phyloP scores from a whole-genome alignment of 2,113 vertebrate species.

The Hirundichthys speculiger region DNA sequence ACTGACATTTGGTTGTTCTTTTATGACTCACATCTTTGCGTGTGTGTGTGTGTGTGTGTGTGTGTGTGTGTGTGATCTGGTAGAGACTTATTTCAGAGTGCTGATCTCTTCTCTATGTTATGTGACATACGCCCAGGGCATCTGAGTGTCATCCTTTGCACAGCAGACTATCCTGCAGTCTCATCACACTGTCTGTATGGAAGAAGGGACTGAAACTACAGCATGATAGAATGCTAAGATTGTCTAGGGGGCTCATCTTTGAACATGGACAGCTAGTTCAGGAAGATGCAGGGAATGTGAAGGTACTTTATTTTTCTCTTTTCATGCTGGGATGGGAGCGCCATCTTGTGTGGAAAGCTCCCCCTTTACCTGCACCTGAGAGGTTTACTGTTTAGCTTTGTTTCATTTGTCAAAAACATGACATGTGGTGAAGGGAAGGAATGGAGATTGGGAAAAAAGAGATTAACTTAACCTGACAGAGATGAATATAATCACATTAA shows the following conservation, averaged over 20 bases:
- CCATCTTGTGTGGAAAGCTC: background rate
- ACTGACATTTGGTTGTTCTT: conserved; percentile 59
- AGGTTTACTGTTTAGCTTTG: background rate
- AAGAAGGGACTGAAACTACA: conserved; percentile 19
- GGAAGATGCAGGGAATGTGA: conserved; percentile 21
- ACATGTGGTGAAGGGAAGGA: too few relatives aligned
- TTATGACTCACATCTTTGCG: conserved; percentile 52
- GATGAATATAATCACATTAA: too few relatives aligned
- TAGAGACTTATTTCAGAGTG: conserved; percentile 30
- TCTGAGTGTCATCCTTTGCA: conserved; percentile 4
- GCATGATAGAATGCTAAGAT: conserved; percentile 14
- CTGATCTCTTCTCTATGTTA: conserved; percentile 29
- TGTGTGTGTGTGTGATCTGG: conserved; percentile 18
- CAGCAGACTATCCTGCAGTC: conserved; percentile 21
- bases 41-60: background rate
- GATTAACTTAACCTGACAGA: too few relatives aligned
- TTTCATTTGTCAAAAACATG: background rate
- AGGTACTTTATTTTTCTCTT: background rate
- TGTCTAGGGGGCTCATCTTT: conserved; percentile 9
- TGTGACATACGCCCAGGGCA: conserved; percentile 37
- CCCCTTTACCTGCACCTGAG: background rate
- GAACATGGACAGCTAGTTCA: conserved; percentile 37
- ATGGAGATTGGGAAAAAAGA: too few relatives aligned
- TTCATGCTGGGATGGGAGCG: background rate
- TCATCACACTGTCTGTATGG: conserved; percentile 24